Conservation (phyloP, 2,888 invertebrate genomes). For the Ditylenchus weischeri region DNA sequence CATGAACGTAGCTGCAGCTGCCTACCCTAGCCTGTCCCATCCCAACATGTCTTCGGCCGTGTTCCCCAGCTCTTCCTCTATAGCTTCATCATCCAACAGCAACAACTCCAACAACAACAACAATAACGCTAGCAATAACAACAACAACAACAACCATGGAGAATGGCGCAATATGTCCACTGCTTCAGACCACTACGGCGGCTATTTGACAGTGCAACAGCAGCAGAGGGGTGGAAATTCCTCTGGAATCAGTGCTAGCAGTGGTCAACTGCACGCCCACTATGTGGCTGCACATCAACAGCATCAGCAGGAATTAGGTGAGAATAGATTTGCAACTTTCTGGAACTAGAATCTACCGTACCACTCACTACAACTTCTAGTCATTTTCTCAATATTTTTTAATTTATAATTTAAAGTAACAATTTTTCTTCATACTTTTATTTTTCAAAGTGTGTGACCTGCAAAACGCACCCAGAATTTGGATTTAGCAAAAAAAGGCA, state of each 20-base stretch:
- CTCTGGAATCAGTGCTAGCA: too few relatives aligned
- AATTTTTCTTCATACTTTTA: too few relatives aligned
- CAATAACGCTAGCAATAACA: constrained; percentile 21
- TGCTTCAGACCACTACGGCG: constrained; percentile 4
- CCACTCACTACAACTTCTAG: too few relatives aligned
- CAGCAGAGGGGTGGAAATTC: constrained; percentile 14
- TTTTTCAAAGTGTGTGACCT: too few relatives aligned
- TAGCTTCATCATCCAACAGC: constrained; percentile 11
- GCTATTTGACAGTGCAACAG: constrained; percentile 7
- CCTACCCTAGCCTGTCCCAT: constrained; percentile 8
- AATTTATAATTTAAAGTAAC: too few relatives aligned
- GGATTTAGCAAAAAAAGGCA: too few relatives aligned
- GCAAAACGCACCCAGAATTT: too few relatives aligned
- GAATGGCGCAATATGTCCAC: constrained; percentile 17
- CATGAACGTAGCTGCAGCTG: constrained; percentile 28
- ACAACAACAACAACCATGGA: constrained; percentile 12
- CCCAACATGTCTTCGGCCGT: neutral
- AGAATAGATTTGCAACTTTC: neutral
- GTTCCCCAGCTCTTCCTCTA: constrained; percentile 2
- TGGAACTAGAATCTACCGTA: too few relatives aligned
- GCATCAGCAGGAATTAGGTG: constrained; percentile 17
- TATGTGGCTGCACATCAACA: constrained; percentile 11
- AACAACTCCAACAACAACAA: constrained; percentile 30
- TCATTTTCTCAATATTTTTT: too few relatives aligned
- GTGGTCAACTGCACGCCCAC: neutral